Percentiles rank a stretch among this genome's conserved stretches.
Evolutionary conservation across 2,113 vertebrate species (phyloP).

Genomic region (Nettapus auritus): DNA sequence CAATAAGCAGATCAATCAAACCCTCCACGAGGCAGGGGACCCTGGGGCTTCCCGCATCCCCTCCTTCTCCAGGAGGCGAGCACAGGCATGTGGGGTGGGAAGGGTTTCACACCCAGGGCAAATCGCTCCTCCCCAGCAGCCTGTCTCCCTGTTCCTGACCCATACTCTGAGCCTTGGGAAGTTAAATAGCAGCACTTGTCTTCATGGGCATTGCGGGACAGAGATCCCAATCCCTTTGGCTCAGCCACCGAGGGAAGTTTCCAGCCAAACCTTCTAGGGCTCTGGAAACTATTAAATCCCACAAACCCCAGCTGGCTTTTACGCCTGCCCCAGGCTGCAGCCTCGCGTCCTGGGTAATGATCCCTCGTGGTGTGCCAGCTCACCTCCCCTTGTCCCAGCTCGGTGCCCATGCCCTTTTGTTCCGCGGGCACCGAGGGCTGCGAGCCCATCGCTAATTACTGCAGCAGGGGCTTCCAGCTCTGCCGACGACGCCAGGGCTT

Average conservation of each 20-base stretch:
- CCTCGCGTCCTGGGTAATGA: constrained; percentile 50
- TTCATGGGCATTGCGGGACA: constrained; percentile 58
- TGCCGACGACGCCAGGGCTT: constrained; percentile 36
- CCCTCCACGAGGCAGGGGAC: not conserved
- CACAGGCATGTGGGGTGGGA: not conserved
- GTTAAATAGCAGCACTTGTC: constrained; percentile 73
- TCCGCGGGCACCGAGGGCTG: constrained; percentile 19
- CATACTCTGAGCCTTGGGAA: constrained; percentile 64
- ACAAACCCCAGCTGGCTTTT: constrained; percentile 40
- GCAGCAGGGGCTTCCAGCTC: constrained; percentile 40
- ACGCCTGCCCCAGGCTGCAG: constrained; percentile 25
- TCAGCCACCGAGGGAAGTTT: constrained; percentile 37
- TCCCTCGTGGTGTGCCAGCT: not conserved
- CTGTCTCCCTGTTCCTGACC: constrained; percentile 8
- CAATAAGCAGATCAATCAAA: constrained; percentile 15
- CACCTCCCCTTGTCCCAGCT: constrained; percentile 50
- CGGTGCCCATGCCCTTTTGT: constrained; percentile 12
- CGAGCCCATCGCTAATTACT: constrained; percentile 41
- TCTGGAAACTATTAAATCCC: constrained; percentile 50
- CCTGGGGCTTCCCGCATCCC: not conserved
- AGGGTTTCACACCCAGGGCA: constrained; percentile 71
- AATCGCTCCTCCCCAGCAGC: constrained; percentile 44
- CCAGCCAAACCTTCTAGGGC: constrained; percentile 61
- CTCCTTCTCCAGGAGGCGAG: constrained; percentile 19
- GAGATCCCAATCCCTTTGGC: constrained; percentile 53